Conservation (phyloP, 2,888 invertebrate species). For the Heliconius ismenius region DNA sequence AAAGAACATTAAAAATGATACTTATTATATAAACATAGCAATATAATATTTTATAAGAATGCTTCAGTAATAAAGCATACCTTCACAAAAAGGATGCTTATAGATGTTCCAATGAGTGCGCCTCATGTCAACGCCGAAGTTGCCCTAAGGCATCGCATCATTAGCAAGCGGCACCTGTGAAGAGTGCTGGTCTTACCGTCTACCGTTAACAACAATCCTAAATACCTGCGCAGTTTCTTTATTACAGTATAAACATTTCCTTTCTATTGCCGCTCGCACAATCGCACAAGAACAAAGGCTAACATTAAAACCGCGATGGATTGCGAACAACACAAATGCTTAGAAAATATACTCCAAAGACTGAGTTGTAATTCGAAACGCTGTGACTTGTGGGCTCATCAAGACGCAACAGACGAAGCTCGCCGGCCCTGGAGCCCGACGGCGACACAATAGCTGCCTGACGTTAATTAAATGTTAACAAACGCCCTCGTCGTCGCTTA, state of each 20-base stretch:
- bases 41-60: slow-evolving; percentile 28
- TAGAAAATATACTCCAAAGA: slow-evolving; percentile 46
- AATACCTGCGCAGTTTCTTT: slow-evolving; percentile 43
- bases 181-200: slow-evolving; percentile 49
- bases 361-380: slow-evolving; percentile 64
- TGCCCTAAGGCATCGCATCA: slow-evolving; percentile 58
- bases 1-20: not conserved
- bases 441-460: slow-evolving; percentile 76
- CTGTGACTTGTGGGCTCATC: slow-evolving; percentile 67
- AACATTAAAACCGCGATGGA: slow-evolving; percentile 47
- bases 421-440: slow-evolving; percentile 65
- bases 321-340: slow-evolving; percentile 42
- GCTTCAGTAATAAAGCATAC: slow-evolving; percentile 41
- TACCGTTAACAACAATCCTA: slow-evolving; percentile 49
- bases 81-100: slow-evolving; percentile 53
- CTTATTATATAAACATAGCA: not conserved
- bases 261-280: slow-evolving; percentile 41
- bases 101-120: slow-evolving; percentile 56
- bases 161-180: slow-evolving; percentile 64
- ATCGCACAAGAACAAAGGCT: not conserved
- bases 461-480: slow-evolving; percentile 83
- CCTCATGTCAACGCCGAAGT: slow-evolving; percentile 56
- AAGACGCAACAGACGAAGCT: slow-evolving; percentile 61
- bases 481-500: slow-evolving; percentile 81
- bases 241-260: slow-evolving; percentile 34